phyloP scores from a whole-genome alignment of 2,797 vertebrate genomes.

The Sciurus carolinensis region DNA sequence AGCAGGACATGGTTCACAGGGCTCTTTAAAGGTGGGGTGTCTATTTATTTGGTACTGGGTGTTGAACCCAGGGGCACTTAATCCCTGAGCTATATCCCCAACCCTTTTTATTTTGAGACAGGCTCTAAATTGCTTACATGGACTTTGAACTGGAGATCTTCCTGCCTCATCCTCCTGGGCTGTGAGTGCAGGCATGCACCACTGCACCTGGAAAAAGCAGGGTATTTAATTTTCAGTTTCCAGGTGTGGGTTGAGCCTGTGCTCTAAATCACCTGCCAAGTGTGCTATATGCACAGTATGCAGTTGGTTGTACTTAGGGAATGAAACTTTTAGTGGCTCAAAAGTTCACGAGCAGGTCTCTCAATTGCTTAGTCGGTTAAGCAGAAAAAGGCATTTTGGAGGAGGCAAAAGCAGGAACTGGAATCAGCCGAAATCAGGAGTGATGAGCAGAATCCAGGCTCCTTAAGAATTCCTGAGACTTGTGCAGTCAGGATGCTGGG shows the following conservation, averaged over 20 bases:
- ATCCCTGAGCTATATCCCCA: too few species aligned
- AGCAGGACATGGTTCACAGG: too few species aligned
- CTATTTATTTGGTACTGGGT: too few species aligned
- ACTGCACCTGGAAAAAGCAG: background rate
- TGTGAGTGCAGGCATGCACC: background rate
- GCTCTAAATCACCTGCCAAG: background rate
- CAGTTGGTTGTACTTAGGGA: background rate
- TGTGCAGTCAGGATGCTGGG: background rate
- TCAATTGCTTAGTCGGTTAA: background rate
- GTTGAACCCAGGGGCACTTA: too few species aligned
- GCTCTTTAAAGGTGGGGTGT: too few species aligned
- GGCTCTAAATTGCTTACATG: background rate
- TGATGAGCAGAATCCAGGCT: background rate
- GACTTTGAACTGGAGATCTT: too few species aligned
- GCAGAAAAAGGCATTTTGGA: background rate
- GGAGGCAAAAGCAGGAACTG: slow-evolving; percentile 24
- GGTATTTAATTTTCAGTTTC: background rate
- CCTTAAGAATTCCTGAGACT: slow-evolving; percentile 13
- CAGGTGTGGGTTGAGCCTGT: background rate
- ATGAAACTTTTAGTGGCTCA: background rate
- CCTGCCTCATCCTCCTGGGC: background rate
- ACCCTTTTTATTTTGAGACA: too few species aligned
- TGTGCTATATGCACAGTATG: background rate
- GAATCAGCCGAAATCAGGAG: background rate
- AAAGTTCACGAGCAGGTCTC: too few species aligned